Evolutionary conservation across 2,797 vertebrate species (phyloP), one percentile per base, ranked within the genome.

Genomic region (Buphagus erythrorhynchus): DNA sequence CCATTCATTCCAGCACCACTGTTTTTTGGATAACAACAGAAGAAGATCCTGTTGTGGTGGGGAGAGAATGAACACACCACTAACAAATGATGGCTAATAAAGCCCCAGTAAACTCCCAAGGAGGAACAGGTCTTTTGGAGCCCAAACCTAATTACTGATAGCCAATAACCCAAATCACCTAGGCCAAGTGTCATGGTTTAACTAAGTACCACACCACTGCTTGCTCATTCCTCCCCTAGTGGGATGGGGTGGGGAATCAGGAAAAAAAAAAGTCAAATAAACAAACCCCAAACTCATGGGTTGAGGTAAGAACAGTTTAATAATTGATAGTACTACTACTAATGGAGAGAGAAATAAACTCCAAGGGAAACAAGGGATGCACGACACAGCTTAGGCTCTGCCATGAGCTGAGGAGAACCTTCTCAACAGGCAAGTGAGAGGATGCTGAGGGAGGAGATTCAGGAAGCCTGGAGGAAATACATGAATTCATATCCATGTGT

Each of bases 211-310:
- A 62, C 78, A 49, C 11, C 49, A 63, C 55, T 88, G 42, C 69
- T 21, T 49, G 35, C 42, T 62, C 63, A 55, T 62, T 43, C n/a
- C 33, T 54, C 13, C 35, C 12, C 17, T 15, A 7, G 28, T 17
- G 28, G 19, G 13, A 48, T 10, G 26, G 31, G 31, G 55, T 68
- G 22, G 18, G 48, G 16, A 62, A 33, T 38, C n/a, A 25, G 22
- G 38, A 1, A 2, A 31, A 31, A 24, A 48, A 40, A 36, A 15
- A 3, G 8, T 10, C 17, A 31, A 15, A 29, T 59, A 49, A 49
- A 49, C 22, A 52, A 54, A 2, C 2, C 22, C 29, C 48, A 7
- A 35, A 48, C 15, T 36, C 40, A 4, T 0, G 0, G 15, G 21
- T 2, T 59, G 38, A 66, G 33, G 17, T 42, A 36, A 16, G 31